Evolutionary conservation across 2,888 invertebrate genomes (phyloP), one percentile per base, ranked within the genome.

Genomic region (Luffia ferchaultella): DNA sequence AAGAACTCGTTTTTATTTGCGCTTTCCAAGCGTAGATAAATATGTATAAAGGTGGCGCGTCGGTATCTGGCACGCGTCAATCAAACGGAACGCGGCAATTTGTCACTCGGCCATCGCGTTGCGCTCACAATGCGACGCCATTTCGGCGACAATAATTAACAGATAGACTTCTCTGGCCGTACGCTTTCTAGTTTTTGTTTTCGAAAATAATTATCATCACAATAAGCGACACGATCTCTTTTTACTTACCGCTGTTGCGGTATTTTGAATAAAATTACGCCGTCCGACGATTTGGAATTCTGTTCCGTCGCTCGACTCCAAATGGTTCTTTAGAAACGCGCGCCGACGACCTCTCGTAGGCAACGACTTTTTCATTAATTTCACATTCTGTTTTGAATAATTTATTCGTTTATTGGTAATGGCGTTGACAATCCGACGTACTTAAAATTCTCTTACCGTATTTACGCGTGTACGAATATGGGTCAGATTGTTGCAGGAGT

Each of bases 181-280:
- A 71, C 72, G 77, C 80, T 83, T 83, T 83, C 82, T 83, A 79
- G 76, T 78, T 79, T 76, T 80, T 80, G 82, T 82, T 79, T 79
- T 76, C 75, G 60, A 68, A 76, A 82, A 79, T 78, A 78, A 83
- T 83, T 83, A 83, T 77, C 82, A 83, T 83, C 58, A 83, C 82
- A 83, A 83, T 78, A 77, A 73, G 68, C 67, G 68, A 69, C 69
- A 66, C 72, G 74, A 78, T 77, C 74, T 78, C 78, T 75, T 79
- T 79, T 70, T 76, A 75, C 70, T 75, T 71, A 71, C 75, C 78
- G 78, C 75, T 72, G 75, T 75, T 78, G 76, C 76, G 77, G 76
- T 79, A 73, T 76, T 79, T 75, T 78, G 77, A 78, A 80, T 80
- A 78, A 76, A 68, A 78, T 80, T 77, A 76, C 69, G 63, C 64